These are phyloP conservation scores for Xylota sylvarum DNA, from an alignment of 2,888 invertebrate genomes.

Conservation along the genomic window DNA sequence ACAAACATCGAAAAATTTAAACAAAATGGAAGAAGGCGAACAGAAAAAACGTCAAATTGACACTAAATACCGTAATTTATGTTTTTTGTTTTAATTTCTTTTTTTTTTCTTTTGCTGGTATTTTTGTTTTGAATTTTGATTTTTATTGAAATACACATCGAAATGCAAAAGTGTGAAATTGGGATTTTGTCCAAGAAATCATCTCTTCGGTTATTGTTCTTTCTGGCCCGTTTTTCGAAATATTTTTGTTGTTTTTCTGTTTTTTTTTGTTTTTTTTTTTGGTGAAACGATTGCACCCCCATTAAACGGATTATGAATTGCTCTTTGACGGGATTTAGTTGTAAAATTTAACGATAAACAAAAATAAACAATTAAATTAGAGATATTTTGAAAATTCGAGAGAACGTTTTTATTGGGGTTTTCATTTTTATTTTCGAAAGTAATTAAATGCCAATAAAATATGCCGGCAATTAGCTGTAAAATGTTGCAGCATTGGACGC, in stretches of 20 bases:
- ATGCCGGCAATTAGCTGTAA: constrained; percentile 13
- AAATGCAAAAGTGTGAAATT: constrained; percentile 46
- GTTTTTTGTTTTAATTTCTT: not conserved
- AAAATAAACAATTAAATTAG: constrained; percentile 44
- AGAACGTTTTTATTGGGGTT: constrained; percentile 5
- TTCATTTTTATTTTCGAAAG: constrained; percentile 16
- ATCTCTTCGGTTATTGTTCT: constrained; percentile 10
- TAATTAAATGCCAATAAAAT: constrained; percentile 18
- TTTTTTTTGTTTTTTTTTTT: too few species aligned
- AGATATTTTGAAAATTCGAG: constrained; percentile 14
- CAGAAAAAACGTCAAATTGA: constrained; percentile 25
- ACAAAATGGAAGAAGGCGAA: not conserved
- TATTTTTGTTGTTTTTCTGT: not conserved
- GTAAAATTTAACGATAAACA: constrained; percentile 47
- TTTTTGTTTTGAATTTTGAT: not conserved
- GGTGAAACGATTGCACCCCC: constrained; percentile 25
- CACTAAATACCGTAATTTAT: constrained; percentile 52
- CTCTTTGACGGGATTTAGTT: constrained; percentile 55
- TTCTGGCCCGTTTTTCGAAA: constrained; percentile 8
- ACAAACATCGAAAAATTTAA: not conserved
- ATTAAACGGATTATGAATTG: constrained; percentile 49
- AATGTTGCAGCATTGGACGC: constrained; percentile 12
- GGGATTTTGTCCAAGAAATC: constrained; percentile 36
- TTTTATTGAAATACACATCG: constrained; percentile 1
- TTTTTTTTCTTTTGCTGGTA: not conserved